phyloP scores from a whole-genome alignment of 2,888 invertebrate species.

The Drosophila lacicola region DNA sequence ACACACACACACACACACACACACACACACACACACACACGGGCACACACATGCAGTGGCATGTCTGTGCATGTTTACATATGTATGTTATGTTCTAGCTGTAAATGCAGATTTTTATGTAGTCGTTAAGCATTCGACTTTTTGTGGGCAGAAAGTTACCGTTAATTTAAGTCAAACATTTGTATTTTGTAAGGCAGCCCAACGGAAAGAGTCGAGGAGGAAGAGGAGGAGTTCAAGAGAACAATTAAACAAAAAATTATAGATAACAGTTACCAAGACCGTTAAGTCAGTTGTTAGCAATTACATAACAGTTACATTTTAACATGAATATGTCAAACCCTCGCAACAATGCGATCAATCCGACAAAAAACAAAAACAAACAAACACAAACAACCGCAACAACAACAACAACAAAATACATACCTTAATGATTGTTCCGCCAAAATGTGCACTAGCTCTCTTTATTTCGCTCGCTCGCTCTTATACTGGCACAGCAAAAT shows the following conservation, averaged over 20 bases:
- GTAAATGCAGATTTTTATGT: slow-evolving; percentile 69
- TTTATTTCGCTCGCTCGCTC: not conserved
- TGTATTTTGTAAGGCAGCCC: slow-evolving; percentile 32
- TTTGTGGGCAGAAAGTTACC: slow-evolving; percentile 46
- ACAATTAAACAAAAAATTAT: slow-evolving; percentile 10
- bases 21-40: not conserved
- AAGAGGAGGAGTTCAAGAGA: not conserved
- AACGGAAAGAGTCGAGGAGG: not conserved
- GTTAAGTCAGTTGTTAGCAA: slow-evolving; percentile 59
- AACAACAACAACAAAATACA: slow-evolving; percentile 42
- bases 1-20: not conserved
- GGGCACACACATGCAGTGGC: too few species aligned
- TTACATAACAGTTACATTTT: slow-evolving; percentile 26
- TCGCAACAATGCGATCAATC: slow-evolving; percentile 26
- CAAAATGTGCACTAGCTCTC: not conserved
- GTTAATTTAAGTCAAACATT: slow-evolving; percentile 47
- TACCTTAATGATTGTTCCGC: slow-evolving; percentile 44
- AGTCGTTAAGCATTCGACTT: slow-evolving; percentile 62
- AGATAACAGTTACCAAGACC: slow-evolving; percentile 29
- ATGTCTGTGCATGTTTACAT: slow-evolving; percentile 4
- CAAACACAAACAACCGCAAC: slow-evolving; percentile 7
- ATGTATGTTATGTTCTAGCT: slow-evolving; percentile 54
- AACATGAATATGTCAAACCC: slow-evolving; percentile 13
- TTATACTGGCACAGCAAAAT: slow-evolving; percentile 1
- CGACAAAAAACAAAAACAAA: slow-evolving; percentile 9